Base-by-base conservation (phyloP, 2,797 vertebrate genomes). In the Anabacerthia variegaticeps region DNA sequence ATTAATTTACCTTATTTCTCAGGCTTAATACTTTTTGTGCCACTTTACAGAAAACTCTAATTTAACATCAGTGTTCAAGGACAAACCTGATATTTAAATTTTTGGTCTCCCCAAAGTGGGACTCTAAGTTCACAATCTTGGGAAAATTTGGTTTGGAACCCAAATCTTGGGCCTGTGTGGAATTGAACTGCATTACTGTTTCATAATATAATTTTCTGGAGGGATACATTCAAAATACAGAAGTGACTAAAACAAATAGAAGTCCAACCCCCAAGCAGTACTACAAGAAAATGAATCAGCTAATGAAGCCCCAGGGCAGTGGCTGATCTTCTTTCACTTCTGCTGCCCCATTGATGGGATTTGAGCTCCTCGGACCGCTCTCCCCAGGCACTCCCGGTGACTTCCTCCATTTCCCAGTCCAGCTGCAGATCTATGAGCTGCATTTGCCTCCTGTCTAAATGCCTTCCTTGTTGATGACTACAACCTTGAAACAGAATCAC, bases 401-500 rank as follows among this genome's bases (percentile, higher is more conserved):
- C 46, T 88, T 92, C 52, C 68, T 71, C 71, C 66, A 63, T 95
- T 86, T 46, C 54, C 68, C 74, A 80, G 44, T 54, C 39, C 67
- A 74, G 15, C 2, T 75, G 69, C 65, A 95, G 85, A 63, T 41
- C 85, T 75, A 7, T 69, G 93, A 88, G 67, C 58, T 65, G 30
- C 37, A 37, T 61, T 65, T 94, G 72, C 77, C 81, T 75, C 43
- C 10, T 43, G 17, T 44, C 67, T 61, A 52, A 81, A 82, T 32
- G 58, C n/a, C 49, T 86, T 37, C 69, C 67, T 85, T 80, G 61
- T 37, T 95, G 72, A 88, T 81, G 78, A 21, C 71, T 90, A 22
- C 55, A 92, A 65, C 63, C 87, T 91, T 95, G 95, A 91, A 95
- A 39, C 39, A 63, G 85, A 46, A 84, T 77, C 86, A 63, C 63